Conservation (phyloP, 2,797 vertebrate genomes). For the Microcaecilia unicolor region DNA sequence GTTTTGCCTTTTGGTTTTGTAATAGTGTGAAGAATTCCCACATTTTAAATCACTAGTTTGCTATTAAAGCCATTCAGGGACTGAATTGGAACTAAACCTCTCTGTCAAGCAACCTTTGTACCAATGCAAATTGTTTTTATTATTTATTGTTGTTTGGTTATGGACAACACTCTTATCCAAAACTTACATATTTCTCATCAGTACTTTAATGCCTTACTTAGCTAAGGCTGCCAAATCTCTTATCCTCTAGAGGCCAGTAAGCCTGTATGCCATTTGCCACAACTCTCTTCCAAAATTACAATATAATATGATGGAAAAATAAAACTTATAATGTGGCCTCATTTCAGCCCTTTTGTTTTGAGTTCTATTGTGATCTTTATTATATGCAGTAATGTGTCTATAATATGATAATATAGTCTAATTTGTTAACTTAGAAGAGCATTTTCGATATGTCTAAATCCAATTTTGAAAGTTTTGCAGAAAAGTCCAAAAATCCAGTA, state of each 20-base stretch:
- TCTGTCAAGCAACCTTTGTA: too few relatives aligned
- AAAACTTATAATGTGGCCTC: background rate
- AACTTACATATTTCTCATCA: too few relatives aligned
- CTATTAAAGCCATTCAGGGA: conserved; percentile 9
- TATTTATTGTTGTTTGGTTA: too few relatives aligned
- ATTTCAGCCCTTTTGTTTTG: background rate
- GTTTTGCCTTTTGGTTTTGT: background rate
- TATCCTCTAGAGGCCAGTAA: background rate
- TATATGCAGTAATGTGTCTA: conserved; percentile 6
- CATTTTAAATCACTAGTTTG: background rate
- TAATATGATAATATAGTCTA: conserved; percentile 18
- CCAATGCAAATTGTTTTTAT: too few relatives aligned
- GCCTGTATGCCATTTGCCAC: background rate
- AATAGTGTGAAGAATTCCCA: background rate
- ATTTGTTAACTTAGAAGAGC: too few relatives aligned
- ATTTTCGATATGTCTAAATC: too few relatives aligned
- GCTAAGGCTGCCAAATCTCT: background rate
- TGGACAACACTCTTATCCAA: too few relatives aligned
- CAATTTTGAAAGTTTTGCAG: too few relatives aligned
- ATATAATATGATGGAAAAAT: background rate
- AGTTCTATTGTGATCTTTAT: too few relatives aligned
- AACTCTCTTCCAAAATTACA: background rate
- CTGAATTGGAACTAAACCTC: background rate
- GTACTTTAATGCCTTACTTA: background rate
- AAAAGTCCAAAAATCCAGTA: too few relatives aligned